A percentile compares a stretch with the other conserved stretches of the same genome.
These are phyloP conservation scores for Ispidina picta DNA, from an alignment of 2,797 vertebrate genomes.

Conservation along the genomic window DNA sequence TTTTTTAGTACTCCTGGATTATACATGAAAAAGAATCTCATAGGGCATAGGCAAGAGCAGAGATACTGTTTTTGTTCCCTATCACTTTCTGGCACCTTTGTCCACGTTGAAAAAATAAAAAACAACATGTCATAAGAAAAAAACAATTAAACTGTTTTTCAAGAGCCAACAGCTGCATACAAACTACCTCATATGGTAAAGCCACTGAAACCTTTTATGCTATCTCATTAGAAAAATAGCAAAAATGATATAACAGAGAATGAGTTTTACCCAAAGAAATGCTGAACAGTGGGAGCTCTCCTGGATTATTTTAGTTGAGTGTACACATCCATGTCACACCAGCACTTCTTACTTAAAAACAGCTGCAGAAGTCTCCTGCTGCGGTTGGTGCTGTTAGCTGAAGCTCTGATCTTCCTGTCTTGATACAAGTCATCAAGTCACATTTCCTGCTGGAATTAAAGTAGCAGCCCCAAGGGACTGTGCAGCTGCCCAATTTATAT, in stretches of 20 bases:
- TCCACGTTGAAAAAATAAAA: neutral
- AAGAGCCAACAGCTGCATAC: neutral
- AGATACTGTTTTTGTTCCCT: neutral
- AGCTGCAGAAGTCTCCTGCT: slow-evolving; percentile 72
- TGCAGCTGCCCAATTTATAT: slow-evolving; percentile 64
- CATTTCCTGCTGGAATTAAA: slow-evolving; percentile 73
- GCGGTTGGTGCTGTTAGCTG: slow-evolving; percentile 54
- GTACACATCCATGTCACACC: slow-evolving; percentile 59
- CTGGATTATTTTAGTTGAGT: slow-evolving; percentile 54
- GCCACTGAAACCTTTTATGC: neutral
- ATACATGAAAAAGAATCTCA: neutral
- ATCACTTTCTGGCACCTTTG: neutral
- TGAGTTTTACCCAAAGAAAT: slow-evolving; percentile 22
- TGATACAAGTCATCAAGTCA: slow-evolving; percentile 70
- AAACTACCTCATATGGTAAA: neutral
- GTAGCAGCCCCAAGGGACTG: slow-evolving; percentile 60
- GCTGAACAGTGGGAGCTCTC: slow-evolving; percentile 11
- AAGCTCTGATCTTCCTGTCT: slow-evolving; percentile 74
- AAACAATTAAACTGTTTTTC: neutral
- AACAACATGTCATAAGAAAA: neutral
- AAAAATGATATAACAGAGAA: neutral
- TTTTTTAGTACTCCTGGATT: neutral
- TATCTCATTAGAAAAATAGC: neutral
- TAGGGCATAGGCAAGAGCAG: neutral
- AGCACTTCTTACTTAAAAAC: slow-evolving; percentile 67